A percentile compares a stretch with the other conserved stretches of the same genome.
These are phyloP conservation scores for Periplaneta americana DNA, from an alignment of 1,140 invertebrate species.

Conservation along the genomic window DNA sequence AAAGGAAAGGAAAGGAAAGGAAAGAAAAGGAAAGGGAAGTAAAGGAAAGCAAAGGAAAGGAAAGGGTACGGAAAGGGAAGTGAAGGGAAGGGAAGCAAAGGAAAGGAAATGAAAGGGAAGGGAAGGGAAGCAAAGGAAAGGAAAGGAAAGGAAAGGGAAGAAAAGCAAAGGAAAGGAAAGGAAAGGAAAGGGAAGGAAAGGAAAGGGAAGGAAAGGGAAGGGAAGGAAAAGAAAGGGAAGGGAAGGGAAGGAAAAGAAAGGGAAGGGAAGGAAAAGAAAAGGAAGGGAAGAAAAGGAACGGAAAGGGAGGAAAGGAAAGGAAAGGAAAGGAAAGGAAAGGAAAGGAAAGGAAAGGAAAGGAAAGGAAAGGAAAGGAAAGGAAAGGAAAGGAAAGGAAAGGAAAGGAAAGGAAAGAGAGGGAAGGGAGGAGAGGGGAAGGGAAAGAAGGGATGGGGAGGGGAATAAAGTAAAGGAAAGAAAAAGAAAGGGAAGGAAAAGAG, in stretches of 20 bases:
- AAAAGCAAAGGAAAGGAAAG: no score
- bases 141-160: no score
- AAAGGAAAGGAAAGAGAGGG: background rate
- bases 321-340: background rate
- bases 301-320: background rate
- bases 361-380: no score
- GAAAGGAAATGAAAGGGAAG: no score
- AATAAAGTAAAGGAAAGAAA: background rate
- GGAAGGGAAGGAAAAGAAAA: no score
- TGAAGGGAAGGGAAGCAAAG: no score
- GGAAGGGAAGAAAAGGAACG: background rate
- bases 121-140: background rate
- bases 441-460: background rate
- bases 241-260: no score
- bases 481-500: background rate
- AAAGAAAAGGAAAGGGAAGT: background rate
- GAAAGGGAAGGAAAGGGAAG: background rate
- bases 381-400: background rate
- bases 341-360: no score
- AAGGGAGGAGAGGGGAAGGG: background rate
- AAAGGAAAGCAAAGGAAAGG: no score
- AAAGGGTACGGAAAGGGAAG: no score
- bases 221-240: background rate
- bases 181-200: background rate
- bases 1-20: background rate